phyloP scores from a whole-genome alignment of 2,797 vertebrate genomes.

The Pelobates cultripes region DNA sequence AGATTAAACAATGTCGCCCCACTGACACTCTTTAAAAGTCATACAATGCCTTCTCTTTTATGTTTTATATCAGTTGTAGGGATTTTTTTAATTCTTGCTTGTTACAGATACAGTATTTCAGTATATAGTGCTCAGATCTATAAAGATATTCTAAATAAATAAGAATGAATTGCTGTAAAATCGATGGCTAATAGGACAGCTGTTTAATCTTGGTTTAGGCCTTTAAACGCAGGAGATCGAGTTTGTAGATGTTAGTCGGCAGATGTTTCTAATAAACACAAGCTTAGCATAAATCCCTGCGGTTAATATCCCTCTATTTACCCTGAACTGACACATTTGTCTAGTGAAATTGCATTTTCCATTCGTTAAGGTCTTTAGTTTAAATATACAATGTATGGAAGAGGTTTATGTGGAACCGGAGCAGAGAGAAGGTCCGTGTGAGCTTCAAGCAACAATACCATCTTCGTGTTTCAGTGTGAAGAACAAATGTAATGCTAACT shows the following conservation, averaged over 20 bases:
- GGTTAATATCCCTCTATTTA: conserved; percentile 68
- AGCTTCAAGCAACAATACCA: background rate
- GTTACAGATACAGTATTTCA: no score
- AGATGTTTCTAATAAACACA: conserved; percentile 66
- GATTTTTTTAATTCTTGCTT: no score
- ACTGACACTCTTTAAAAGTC: no score
- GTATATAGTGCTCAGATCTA: no score
- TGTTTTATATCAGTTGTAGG: no score
- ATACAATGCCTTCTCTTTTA: no score
- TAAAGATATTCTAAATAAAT: no score
- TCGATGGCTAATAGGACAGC: background rate
- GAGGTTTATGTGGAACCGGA: background rate
- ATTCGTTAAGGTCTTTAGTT: conserved; percentile 67
- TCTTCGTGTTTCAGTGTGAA: no score
- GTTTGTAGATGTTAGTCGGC: conserved; percentile 63
- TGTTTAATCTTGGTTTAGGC: background rate
- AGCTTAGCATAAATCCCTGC: conserved; percentile 63
- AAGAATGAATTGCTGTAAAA: background rate
- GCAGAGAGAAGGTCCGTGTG: background rate
- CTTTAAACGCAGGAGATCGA: background rate
- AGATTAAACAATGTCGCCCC: no score
- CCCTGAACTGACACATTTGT: conserved; percentile 62
- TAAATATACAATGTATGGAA: conserved; percentile 63
- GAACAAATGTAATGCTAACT: no score
- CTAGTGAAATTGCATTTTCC: conserved; percentile 65